These are phyloP conservation scores for Hylia prasina DNA, from an alignment of 2,113 vertebrate genomes.

Conservation along the genomic window DNA sequence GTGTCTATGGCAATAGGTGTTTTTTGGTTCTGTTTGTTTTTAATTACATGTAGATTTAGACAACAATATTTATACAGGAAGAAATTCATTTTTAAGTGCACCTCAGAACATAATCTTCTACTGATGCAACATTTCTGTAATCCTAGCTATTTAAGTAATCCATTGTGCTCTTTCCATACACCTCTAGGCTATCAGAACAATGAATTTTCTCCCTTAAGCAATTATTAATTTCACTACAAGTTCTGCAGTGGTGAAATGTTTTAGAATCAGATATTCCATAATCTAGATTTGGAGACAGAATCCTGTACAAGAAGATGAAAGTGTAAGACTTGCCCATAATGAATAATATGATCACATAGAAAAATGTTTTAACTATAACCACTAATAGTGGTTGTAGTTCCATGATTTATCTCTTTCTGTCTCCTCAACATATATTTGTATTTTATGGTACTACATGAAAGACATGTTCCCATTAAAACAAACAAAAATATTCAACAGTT, in stretches of 20 bases:
- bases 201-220: not conserved
- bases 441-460: not conserved
- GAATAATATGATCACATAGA: not conserved
- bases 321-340: not conserved
- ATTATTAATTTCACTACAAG: not conserved
- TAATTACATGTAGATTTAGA: not conserved
- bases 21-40: not conserved
- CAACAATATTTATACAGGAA: not conserved
- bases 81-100: not conserved
- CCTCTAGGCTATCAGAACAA: not conserved
- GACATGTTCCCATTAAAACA: not conserved
- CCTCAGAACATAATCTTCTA: not conserved
- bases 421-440: not conserved
- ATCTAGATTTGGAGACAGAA: not conserved
- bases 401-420: not conserved
- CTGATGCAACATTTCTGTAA: not conserved
- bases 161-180: not conserved
- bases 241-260: not conserved
- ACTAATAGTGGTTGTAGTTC: not conserved
- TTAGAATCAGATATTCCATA: not conserved
- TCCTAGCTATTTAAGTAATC: not conserved
- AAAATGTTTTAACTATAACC: not conserved
- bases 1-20: fast-evolving
- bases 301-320: not conserved
- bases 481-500: not conserved